phyloP scores from a whole-genome alignment of 2,113 vertebrate species.

The Oreochromis aureus region DNA sequence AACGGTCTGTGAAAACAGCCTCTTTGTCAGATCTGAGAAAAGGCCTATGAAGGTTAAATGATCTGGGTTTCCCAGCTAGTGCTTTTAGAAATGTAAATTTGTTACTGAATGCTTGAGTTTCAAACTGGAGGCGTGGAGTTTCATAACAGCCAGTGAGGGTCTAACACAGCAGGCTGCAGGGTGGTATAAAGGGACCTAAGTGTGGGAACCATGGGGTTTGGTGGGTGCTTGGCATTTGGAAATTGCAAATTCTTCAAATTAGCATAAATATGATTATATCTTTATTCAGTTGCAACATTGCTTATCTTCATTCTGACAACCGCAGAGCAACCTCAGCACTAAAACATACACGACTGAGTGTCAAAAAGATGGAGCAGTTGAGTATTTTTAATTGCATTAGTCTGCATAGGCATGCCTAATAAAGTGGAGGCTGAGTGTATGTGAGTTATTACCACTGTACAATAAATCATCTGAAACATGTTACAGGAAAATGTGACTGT shows the following conservation, averaged over 20 bases:
- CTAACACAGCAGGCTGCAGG: not conserved
- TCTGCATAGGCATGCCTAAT: not conserved
- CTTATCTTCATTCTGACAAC: not conserved
- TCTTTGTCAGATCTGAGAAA: not conserved
- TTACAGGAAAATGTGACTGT: not conserved
- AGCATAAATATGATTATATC: not conserved
- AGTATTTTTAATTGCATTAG: not conserved
- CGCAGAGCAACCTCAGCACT: not conserved
- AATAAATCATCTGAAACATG: not conserved
- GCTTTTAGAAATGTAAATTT: not conserved
- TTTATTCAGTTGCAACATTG: not conserved
- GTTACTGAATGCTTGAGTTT: not conserved
- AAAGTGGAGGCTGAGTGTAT: not conserved
- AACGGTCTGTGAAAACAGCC: not conserved
- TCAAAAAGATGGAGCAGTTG: not conserved
- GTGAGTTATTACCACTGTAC: not conserved
- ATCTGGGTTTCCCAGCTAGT: not conserved
- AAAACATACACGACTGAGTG: not conserved
- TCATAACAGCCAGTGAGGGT: not conserved
- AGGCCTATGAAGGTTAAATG: not conserved
- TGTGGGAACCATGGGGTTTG: not conserved
- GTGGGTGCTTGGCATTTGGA: not conserved
- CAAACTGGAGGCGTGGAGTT: not conserved
- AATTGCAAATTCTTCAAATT: not conserved
- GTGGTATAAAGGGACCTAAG: not conserved